Evolutionary conservation across 2,888 invertebrate genomes (phyloP).

Genomic region (Drosophila greeni): DNA sequence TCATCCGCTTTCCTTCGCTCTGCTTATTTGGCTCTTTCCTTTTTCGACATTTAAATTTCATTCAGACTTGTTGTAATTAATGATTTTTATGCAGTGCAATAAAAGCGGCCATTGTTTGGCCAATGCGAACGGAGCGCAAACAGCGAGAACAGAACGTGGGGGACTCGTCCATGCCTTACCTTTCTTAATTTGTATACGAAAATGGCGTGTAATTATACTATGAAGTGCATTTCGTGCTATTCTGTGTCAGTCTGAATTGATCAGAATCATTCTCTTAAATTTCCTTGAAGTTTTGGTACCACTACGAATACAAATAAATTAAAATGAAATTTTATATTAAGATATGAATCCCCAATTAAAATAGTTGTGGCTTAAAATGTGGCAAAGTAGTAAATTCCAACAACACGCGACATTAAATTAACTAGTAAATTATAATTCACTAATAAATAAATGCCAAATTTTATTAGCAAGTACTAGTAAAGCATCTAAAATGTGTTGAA

Average conservation of each 20-base stretch:
- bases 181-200: not conserved
- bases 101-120: conserved; percentile 51
- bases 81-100: conserved; percentile 69
- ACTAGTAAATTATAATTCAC: no score
- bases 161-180: not conserved
- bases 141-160: not conserved
- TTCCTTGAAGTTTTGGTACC: not conserved
- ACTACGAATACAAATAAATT: not conserved
- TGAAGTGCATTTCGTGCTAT: not conserved
- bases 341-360: no score
- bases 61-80: conserved; percentile 71
- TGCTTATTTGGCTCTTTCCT: conserved; percentile 33
- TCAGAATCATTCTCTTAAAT: not conserved
- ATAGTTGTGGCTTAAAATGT: not conserved
- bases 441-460: no score
- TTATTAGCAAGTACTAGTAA: no score
- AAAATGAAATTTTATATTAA: not conserved
- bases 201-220: not conserved
- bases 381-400: no score
- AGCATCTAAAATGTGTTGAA: not conserved
- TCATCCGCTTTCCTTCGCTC: conserved; percentile 42
- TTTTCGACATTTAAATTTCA: conserved; percentile 66
- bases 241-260: no score
- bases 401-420: no score
- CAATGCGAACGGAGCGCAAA: not conserved